Percentiles rank a stretch among this genome's conserved stretches.
Conservation (phyloP, 2,113 vertebrate genomes). For the Chlorodrepanis virens region DNA sequence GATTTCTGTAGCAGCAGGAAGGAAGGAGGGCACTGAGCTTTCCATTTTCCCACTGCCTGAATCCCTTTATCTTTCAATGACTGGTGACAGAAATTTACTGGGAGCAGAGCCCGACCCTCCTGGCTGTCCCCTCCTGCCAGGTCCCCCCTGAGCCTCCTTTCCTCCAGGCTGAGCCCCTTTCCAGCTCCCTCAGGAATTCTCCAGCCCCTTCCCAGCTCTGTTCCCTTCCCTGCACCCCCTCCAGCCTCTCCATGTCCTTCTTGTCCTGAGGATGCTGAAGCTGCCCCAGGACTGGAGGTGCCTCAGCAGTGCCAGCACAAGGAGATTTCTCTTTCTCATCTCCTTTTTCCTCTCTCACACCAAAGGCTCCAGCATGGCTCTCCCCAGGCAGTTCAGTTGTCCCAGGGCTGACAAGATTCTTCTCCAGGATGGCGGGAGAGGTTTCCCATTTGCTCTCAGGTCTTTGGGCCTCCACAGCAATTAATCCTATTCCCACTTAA, state of each 20-base stretch:
- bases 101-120: neutral
- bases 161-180: neutral
- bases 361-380: neutral
- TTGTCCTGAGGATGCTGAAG: neutral
- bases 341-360: neutral
- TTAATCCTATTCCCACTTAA: slow-evolving; percentile 33
- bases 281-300: neutral
- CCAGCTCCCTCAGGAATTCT: neutral
- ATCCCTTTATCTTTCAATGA: neutral
- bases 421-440: neutral
- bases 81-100: neutral
- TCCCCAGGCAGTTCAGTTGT: neutral
- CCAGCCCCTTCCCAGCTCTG: neutral
- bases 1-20: neutral
- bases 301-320: neutral
- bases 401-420: neutral
- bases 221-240: neutral
- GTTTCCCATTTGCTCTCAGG: neutral
- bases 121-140: neutral
- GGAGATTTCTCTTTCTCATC: neutral
- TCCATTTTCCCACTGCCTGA: neutral
- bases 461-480: neutral
- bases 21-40: neutral
- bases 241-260: neutral
- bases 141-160: neutral